Conservation (phyloP, 2,797 vertebrate genomes). For the Pangasius larnaudii region DNA sequence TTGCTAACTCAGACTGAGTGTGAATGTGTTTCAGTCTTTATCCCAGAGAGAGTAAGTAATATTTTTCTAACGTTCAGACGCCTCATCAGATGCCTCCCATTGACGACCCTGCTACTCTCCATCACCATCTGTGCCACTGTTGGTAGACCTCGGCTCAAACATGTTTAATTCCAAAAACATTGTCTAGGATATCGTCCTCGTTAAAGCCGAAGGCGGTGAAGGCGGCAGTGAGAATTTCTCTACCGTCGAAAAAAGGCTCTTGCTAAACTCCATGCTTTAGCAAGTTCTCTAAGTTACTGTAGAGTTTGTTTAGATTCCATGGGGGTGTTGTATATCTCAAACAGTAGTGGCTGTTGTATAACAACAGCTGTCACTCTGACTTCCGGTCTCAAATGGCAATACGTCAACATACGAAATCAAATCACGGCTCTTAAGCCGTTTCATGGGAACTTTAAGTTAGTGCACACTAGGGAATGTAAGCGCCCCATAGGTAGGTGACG, state of each 20-base stretch:
- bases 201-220: background rate
- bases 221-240: background rate
- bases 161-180: background rate
- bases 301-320: background rate
- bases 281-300: background rate
- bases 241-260: background rate
- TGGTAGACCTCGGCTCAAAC: background rate
- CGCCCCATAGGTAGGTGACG: slow-evolving; percentile 19
- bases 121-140: too few relatives aligned
- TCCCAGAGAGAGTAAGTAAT: background rate
- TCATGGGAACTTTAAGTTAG: slow-evolving; percentile 20
- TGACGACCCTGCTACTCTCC: background rate
- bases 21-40: background rate
- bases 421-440: slow-evolving; percentile 1
- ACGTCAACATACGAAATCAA: slow-evolving; percentile 1
- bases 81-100: background rate
- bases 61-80: too few relatives aligned
- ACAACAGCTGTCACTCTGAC: background rate
- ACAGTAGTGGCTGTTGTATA: background rate
- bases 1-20: background rate
- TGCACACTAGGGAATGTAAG: slow-evolving; percentile 15
- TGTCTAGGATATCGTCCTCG: background rate
- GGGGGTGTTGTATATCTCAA: background rate
- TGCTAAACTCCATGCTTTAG: background rate
- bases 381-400: slow-evolving; percentile 21